Conservation (phyloP, 2,888 invertebrate species). For the Rapana venosa region DNA sequence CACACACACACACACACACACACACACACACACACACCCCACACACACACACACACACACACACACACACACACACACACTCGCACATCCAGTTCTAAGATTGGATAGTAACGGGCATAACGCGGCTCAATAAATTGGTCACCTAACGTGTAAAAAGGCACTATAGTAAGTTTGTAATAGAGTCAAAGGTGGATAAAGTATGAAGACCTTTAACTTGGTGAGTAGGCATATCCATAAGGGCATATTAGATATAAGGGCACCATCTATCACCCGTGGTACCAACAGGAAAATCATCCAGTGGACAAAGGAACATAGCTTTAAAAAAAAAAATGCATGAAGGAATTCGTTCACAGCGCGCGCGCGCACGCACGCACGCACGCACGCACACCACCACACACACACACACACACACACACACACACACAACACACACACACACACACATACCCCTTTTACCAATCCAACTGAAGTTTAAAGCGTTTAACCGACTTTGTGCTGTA, state of each 20-base stretch:
- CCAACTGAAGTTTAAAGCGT: too few relatives aligned
- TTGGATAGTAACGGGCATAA: too few relatives aligned
- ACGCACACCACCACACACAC: background rate
- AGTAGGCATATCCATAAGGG: too few relatives aligned
- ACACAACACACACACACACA: background rate
- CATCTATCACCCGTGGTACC: too few relatives aligned
- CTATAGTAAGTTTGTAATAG: too few relatives aligned
- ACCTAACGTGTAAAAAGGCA: too few relatives aligned
- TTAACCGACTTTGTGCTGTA: too few relatives aligned
- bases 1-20: background rate
- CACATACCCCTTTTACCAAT: background rate
- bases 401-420: slow-evolving; percentile 1
- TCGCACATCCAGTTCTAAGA: too few relatives aligned
- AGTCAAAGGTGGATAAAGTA: too few relatives aligned
- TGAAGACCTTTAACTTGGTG: too few relatives aligned
- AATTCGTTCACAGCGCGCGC: background rate
- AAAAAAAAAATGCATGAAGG: background rate
- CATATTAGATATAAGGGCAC: too few relatives aligned
- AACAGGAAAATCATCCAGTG: background rate
- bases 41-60: slow-evolving; percentile 9
- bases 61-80: slow-evolving; percentile 23
- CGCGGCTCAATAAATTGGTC: too few relatives aligned
- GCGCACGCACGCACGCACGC: background rate
- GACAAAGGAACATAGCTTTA: background rate
- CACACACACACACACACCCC: background rate